Evolutionary conservation across 2,797 vertebrate species (phyloP), one percentile per base, ranked within the genome.

Genomic region (Coregonus ussuriensis): DNA sequence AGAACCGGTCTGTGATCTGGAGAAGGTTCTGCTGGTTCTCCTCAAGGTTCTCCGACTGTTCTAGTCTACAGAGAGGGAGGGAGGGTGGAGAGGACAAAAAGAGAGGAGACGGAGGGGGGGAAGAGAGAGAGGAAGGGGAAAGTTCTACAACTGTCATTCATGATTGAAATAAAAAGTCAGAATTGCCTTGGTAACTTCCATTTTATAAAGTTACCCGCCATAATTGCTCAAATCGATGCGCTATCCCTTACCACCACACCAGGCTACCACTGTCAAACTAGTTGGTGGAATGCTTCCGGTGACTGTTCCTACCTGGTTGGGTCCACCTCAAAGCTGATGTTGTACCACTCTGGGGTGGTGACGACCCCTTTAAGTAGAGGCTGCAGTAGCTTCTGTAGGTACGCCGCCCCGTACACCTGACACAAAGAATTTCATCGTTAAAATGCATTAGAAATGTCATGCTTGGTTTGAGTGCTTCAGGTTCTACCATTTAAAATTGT

Each of bases 1-100:
- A 99, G 94, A 99, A 99, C 35, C 96, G 96, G 71, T 99, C 96
- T 0, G 98, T 99, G 95, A 99, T 99, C 91, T 98, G 97, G 80
- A 98, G 92, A 65, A 99, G 95, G 88, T 96, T 97, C 85, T 94
- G 92, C 86, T 99, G 97, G 91, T 99, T 99, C 82, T 98, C 97
- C 14, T 99, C 97, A 63, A 99, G 94, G 91, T 94, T 97, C 84
- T n/a, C n/a, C n/a, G n/a, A n/a, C n/a, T n/a, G n/a, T n/a, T n/a
- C n/a, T n/a, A n/a, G n/a, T n/a, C n/a, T n/a, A n/a, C n/a, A n/a
- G n/a, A n/a, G n/a, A n/a, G n/a, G n/a, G n/a, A n/a, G n/a, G n/a
- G n/a, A n/a, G n/a, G n/a, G n/a, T n/a, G n/a, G n/a, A n/a, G n/a
- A n/a, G n/a, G n/a, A n/a, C n/a, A n/a, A n/a, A n/a, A n/a, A n/a